Evolutionary conservation across 2,888 invertebrate species (phyloP), one percentile per base, ranked within the genome.

Genomic region (Meghimatium bilineatum): DNA sequence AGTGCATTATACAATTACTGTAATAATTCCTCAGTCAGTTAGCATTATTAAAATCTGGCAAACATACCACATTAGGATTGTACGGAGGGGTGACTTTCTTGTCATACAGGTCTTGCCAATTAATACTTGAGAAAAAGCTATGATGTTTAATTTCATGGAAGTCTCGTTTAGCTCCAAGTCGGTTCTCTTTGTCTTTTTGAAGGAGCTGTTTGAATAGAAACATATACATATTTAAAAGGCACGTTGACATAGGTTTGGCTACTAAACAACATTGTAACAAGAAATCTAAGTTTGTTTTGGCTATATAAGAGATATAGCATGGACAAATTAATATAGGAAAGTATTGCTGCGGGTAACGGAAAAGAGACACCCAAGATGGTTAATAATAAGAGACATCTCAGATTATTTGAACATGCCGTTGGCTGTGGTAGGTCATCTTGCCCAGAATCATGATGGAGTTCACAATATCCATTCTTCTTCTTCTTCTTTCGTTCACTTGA

Each of bases 41-140:
- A 20, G 56, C 2, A 10, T 20, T n/a, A 63, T 63, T n/a, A 36
- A 74, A 44, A 74, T 17, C 49, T 74, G 44, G 29, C 23, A 66
- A 63, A 89, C 94, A 91, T 90, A 95, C 95, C 91, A 95, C 94
- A 89, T 94, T 94, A 5, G 95, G 95, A 88, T 94, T 94, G 90
- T 95, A 95, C 10, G 95, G 95, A 26, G 95, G 95, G 72, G 92
- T 91, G 34, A 95, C 92, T 85, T 94, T 92, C 87, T 94, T 94
- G 69, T 92, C 91, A 86, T 94, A 93, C 63, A 95, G 91, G 86
- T 94, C 94, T 34, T 93, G 93, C 95, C 95, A 95, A 90, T 95
- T 94, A 63, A 95, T 94, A 14, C 94, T 91, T 67, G 93, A 90
- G 89, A 95, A 95, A 92, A 95, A 95, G n/a, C 93, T 92, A 89